Evolutionary conservation across 2,797 vertebrate genomes (phyloP).

Genomic region (Martes flavigula): DNA sequence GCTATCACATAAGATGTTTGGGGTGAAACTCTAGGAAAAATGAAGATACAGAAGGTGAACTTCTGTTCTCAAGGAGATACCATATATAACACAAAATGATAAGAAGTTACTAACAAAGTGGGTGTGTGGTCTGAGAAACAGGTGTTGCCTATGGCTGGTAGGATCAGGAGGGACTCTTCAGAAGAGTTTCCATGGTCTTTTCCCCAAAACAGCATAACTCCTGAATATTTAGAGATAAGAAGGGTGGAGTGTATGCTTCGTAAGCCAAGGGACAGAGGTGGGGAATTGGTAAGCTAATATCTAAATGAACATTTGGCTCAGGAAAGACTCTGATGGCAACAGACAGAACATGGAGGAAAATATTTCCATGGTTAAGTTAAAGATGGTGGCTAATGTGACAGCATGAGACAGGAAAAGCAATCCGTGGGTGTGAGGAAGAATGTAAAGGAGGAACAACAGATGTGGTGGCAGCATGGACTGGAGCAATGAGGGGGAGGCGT

Average conservation of each 20-base stretch:
- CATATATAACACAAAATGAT: not conserved
- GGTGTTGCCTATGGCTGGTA: fast-evolving
- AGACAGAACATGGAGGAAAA: not conserved
- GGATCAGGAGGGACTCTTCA: not conserved
- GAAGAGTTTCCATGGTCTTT: not conserved
- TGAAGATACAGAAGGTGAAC: not conserved
- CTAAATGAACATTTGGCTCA: not conserved
- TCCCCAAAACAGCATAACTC: not conserved
- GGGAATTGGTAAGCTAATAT: not conserved
- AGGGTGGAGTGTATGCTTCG: no score
- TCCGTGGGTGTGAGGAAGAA: not conserved
- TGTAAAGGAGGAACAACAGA: not conserved
- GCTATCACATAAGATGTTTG: not conserved
- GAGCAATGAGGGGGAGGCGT: not conserved
- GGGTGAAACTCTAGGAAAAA: not conserved
- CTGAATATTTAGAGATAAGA: not conserved
- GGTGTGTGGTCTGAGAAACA: not conserved
- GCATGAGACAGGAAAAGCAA: not conserved
- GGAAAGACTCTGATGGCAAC: not conserved
- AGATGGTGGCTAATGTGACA: not conserved
- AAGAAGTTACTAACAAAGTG: not conserved
- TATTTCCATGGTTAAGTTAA: not conserved
- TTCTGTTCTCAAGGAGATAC: not conserved
- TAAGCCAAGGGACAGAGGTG: no score
- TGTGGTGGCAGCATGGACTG: not conserved